Evolutionary conservation across 2,113 vertebrate genomes (phyloP).

Genomic region (Cathartes aura): DNA sequence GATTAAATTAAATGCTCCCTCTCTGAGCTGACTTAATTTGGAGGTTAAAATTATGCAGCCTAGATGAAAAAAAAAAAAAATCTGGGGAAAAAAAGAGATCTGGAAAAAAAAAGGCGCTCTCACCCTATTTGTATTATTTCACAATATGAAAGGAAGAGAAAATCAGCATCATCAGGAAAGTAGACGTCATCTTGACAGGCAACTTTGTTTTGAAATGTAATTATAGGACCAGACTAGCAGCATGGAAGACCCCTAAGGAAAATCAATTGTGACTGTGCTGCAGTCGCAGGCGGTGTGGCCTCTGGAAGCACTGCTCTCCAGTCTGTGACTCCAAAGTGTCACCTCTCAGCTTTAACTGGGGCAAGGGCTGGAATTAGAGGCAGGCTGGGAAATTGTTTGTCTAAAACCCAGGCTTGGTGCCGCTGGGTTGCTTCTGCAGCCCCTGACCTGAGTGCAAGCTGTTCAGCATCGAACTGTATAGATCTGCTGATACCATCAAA

Average conservation of each 20-base stretch:
- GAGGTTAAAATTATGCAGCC: slow-evolving; percentile 28
- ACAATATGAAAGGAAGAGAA: slow-evolving; percentile 16
- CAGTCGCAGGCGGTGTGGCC: not conserved
- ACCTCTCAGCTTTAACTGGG: not conserved
- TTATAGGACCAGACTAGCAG: slow-evolving; percentile 28
- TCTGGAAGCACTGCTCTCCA: not conserved
- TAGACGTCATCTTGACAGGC: not conserved
- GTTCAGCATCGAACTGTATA: not conserved
- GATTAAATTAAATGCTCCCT: slow-evolving; percentile 44
- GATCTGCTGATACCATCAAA: not conserved
- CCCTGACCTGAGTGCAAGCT: not conserved
- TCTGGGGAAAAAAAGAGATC: not conserved
- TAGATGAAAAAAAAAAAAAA: not conserved
- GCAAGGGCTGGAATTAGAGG: not conserved
- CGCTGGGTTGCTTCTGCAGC: not conserved
- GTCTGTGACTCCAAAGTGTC: not conserved
- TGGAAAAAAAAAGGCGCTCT: accelerated
- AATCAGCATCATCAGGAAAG: slow-evolving; percentile 1
- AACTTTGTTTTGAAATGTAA: slow-evolving; percentile 26
- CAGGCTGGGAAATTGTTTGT: not conserved
- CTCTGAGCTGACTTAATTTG: slow-evolving; percentile 59
- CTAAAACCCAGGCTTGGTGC: not conserved
- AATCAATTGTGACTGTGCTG: slow-evolving; percentile 14
- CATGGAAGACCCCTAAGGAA: not conserved
- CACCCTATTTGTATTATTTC: slow-evolving; percentile 17